phyloP scores from a whole-genome alignment of 2,113 vertebrate species.

The Gnathonemus longibarbis region DNA sequence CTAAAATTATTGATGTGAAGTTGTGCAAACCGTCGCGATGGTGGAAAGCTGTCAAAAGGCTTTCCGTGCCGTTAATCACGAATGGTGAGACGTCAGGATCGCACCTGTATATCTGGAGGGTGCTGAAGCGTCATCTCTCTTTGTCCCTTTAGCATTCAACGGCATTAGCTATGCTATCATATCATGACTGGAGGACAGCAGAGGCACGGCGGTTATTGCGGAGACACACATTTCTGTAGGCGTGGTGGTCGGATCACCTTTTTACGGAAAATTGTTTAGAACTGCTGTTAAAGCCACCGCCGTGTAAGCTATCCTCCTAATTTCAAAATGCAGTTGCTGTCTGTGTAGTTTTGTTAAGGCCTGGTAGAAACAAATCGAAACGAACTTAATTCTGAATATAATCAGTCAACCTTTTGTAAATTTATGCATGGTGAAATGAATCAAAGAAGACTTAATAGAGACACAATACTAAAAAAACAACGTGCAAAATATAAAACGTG shows the following conservation, averaged over 20 bases:
- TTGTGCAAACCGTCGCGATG: constrained; percentile 45
- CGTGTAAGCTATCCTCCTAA: neutral
- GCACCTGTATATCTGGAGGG: constrained; percentile 73
- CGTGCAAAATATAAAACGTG: neutral
- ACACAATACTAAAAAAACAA: neutral
- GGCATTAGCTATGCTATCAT: constrained; percentile 63
- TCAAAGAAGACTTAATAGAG: neutral
- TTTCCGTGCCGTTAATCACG: constrained; percentile 63
- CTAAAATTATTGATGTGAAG: constrained; percentile 38
- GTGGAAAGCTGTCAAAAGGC: constrained; percentile 39
- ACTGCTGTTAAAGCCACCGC: constrained; percentile 27
- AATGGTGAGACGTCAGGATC: constrained; percentile 47
- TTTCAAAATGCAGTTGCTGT: neutral
- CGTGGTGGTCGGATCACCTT: constrained; percentile 31
- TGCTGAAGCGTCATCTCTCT: constrained; percentile 49
- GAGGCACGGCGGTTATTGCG: constrained; percentile 36
- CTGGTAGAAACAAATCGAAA: neutral
- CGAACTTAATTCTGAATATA: neutral
- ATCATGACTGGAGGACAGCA: constrained; percentile 45
- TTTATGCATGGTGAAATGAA: neutral
- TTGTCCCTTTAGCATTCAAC: constrained; percentile 50
- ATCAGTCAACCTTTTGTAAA: neutral
- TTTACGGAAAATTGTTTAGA: constrained; percentile 11
- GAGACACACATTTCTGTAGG: constrained; percentile 42
- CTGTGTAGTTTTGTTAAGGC: neutral